These are phyloP conservation scores for Calcarius ornatus DNA, from an alignment of 2,113 vertebrate species.

Conservation along the genomic window DNA sequence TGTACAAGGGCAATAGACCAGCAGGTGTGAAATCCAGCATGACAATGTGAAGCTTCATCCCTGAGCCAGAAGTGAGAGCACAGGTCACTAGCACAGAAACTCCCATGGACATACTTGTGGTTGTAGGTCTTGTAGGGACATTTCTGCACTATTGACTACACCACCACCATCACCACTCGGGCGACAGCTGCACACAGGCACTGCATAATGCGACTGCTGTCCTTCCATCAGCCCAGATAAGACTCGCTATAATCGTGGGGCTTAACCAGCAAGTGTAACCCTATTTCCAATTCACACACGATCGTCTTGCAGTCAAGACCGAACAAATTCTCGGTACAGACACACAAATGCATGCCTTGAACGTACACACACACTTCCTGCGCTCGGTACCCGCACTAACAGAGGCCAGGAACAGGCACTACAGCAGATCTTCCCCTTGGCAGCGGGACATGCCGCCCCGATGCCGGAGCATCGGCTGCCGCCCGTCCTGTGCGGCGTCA, in stretches of 20 bases:
- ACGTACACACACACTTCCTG: neutral
- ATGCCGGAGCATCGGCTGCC: neutral
- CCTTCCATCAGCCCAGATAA: neutral
- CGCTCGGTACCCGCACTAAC: neutral
- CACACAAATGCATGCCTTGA: neutral
- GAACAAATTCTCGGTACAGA: neutral
- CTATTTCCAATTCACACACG: neutral
- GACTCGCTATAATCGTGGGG: accelerated
- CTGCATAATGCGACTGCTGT: accelerated
- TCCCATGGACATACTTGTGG: accelerated
- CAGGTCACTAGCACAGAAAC: accelerated
- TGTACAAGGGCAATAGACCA: accelerated
- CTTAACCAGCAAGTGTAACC: neutral
- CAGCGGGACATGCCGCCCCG: accelerated
- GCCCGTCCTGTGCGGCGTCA: accelerated
- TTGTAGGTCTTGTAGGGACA: neutral
- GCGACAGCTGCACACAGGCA: neutral
- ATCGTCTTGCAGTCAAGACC: neutral
- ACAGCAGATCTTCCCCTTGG: accelerated
- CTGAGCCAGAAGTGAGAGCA: too few relatives aligned
- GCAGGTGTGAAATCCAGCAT: accelerated
- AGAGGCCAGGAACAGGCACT: accelerated
- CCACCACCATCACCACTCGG: neutral
- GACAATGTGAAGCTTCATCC: accelerated
- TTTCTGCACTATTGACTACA: neutral